Conservation (phyloP, 2,888 invertebrate species). For the Xestoiulus laeticollis region DNA sequence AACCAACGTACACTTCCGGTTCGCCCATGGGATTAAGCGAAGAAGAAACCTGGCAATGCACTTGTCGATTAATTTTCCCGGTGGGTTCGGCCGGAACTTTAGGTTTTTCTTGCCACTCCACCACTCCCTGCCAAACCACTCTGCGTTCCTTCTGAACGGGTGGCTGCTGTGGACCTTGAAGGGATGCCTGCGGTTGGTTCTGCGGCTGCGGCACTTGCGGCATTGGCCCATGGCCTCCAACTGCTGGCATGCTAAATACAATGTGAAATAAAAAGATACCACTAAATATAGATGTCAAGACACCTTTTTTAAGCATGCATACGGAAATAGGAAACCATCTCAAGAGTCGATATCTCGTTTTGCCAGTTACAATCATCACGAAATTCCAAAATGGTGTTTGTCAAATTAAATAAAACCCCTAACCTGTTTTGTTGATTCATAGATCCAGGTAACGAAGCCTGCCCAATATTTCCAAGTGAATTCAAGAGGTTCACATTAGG, state of each 20-base stretch:
- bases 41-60: slow-evolving; percentile 77
- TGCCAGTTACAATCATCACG: not conserved
- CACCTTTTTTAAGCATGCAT: too few relatives aligned
- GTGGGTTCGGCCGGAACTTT: slow-evolving; percentile 72
- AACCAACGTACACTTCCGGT: slow-evolving; percentile 77
- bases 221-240: not conserved
- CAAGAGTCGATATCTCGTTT: too few relatives aligned
- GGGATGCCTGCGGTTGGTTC: slow-evolving; percentile 53
- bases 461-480: slow-evolving; percentile 40
- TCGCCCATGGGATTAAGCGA: slow-evolving; percentile 80
- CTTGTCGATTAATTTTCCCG: slow-evolving; percentile 77
- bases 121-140: slow-evolving; percentile 80
- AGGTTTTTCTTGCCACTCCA: slow-evolving; percentile 94
- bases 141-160: slow-evolving; percentile 66
- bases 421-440: slow-evolving; percentile 46
- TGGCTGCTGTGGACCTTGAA: slow-evolving; percentile 54
- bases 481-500: slow-evolving; percentile 41
- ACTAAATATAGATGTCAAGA: too few relatives aligned
- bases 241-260: not conserved
- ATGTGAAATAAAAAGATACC: not conserved
- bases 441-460: not conserved
- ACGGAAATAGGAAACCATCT: too few relatives aligned
- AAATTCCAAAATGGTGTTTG: not conserved
- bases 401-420: too few relatives aligned
- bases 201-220: not conserved